Base-by-base conservation (phyloP, 2,113 vertebrate species). In the Myocastor coypus region DNA sequence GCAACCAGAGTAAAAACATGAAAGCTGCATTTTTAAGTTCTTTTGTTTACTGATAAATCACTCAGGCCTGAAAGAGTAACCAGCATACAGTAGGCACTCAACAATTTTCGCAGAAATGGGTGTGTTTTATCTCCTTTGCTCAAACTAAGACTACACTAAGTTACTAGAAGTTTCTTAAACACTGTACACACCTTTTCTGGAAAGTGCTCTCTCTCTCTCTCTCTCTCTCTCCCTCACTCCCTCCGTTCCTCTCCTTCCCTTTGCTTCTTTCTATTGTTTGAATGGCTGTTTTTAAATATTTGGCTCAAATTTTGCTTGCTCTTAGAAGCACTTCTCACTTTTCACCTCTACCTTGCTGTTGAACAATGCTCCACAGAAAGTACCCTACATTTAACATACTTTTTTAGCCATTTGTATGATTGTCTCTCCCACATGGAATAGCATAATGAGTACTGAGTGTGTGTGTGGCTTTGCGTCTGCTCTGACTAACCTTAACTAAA, bases 321-420 rank as follows among this genome's bases (percentile, higher is more conserved):
- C 57, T 92, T 82, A 42, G 22, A 95, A 95, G 57, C 17, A 61
- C 84, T 59, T 22, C n/a, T 57, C 82, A 83, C 80, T 69, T 89
- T 75, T 92, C 52, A 93, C 28, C 69, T 73, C 30, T 85, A 6
- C 59, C n/a, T 37, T 42, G 28, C 12, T n/a, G 8, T 0, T 59
- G 55, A 90, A 96, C 28, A 92, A 42, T 83, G 77, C 59, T 80
- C 34, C 5, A 73, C 9, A 87, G 42, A 69, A 91, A 89, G 73
- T 42, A 55, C 1, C 40, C 19, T 40, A 83, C 7, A 28, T 37
- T 52, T 84, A 42, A 37, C 57, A 81, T 83, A 71, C 32, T n/a
- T 28, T 50, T 84, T 91, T 32, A 75, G 40, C 69, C 83, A 16
- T 50, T 73, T 37, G 40, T 52, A 69, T n/a, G 75, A 46, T 73